These are phyloP conservation scores for Nomada flava DNA, from an alignment of 2,888 invertebrate species.

Conservation along the genomic window DNA sequence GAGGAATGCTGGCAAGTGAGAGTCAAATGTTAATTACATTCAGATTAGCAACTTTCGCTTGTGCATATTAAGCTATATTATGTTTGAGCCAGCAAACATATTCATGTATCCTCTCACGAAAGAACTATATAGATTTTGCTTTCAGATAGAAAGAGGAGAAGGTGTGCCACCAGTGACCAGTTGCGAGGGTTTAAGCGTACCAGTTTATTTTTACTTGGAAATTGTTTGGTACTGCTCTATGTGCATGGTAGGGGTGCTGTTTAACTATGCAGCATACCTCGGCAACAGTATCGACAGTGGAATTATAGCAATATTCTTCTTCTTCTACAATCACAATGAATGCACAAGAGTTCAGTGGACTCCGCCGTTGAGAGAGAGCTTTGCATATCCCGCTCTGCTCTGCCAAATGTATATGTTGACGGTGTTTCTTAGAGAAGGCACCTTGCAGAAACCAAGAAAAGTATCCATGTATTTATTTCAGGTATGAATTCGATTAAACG, in stretches of 20 bases:
- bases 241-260: slow-evolving; percentile 88
- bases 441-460: neutral
- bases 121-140: slow-evolving; percentile 43
- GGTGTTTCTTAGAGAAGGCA: slow-evolving; percentile 70
- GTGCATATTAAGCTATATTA: neutral
- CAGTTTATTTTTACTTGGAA: slow-evolving; percentile 93
- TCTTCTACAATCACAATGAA: slow-evolving; percentile 93
- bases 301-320: slow-evolving; percentile 88
- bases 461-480: slow-evolving; percentile 12
- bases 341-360: slow-evolving; percentile 94
- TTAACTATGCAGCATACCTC: slow-evolving; percentile 88
- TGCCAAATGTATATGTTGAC: slow-evolving; percentile 90
- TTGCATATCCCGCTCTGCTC: slow-evolving; percentile 92
- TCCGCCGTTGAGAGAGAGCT: slow-evolving; percentile 94
- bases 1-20: slow-evolving; percentile 84
- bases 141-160: slow-evolving; percentile 87
- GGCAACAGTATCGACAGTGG: slow-evolving; percentile 91
- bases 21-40: slow-evolving; percentile 8
- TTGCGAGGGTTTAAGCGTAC: slow-evolving; percentile 92
- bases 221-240: slow-evolving; percentile 91
- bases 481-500: slow-evolving; percentile 33
- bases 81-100: neutral
- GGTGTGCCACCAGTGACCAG: slow-evolving; percentile 88
- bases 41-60: slow-evolving; percentile 3
- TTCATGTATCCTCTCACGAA: slow-evolving; percentile 23